phyloP scores from a whole-genome alignment of 2,797 vertebrate genomes.

The Gorsachius magnificus region DNA sequence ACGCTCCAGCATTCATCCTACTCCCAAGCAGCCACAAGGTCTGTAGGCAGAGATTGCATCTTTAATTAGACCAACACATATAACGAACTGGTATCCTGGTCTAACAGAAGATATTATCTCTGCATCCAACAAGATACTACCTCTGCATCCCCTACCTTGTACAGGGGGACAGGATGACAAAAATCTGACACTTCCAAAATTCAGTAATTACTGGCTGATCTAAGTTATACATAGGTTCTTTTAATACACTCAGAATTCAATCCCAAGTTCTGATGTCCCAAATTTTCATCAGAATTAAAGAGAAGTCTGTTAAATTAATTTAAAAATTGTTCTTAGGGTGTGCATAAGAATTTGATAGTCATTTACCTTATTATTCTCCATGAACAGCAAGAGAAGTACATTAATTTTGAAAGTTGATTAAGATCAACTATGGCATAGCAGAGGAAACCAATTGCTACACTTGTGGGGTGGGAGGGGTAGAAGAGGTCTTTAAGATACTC shows the following conservation, averaged over 20 bases:
- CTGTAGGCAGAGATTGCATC: not conserved
- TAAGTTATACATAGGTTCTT: not conserved
- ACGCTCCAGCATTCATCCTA: not conserved
- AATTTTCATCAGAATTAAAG: not conserved
- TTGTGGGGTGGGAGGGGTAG: rapidly evolving
- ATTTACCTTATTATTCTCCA: not conserved
- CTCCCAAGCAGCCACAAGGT: not conserved
- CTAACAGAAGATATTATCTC: not conserved
- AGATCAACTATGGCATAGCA: not conserved
- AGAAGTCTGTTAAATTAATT: not conserved
- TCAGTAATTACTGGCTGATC: not conserved
- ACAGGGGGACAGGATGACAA: not conserved
- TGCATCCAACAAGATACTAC: not conserved
- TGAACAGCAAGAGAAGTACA: not conserved
- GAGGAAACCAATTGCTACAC: not conserved
- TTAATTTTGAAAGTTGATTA: not conserved
- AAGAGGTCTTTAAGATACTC: not conserved
- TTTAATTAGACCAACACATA: not conserved
- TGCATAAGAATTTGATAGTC: not conserved
- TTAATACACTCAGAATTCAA: not conserved
- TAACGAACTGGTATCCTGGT: not conserved
- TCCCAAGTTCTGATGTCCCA: not conserved
- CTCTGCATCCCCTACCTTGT: not conserved
- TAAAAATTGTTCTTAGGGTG: not conserved
- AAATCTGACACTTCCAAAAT: not conserved